phyloP scores from a whole-genome alignment of 2,888 invertebrate species.

The Limnephilus lunatus region DNA sequence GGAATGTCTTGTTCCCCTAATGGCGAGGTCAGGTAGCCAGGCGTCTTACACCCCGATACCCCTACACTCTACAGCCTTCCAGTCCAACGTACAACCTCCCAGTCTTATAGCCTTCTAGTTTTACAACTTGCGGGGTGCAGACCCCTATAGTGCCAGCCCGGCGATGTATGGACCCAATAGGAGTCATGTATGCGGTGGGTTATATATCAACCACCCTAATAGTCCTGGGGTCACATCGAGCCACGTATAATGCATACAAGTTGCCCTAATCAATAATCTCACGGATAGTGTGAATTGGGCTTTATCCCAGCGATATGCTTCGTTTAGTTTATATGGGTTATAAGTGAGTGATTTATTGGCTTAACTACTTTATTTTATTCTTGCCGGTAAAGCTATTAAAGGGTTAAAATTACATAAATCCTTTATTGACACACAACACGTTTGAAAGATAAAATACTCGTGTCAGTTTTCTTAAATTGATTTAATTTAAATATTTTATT shows the following conservation, averaged over 20 bases:
- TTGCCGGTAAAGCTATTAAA: neutral
- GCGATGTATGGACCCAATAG: neutral
- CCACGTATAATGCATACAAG: conserved; percentile 17
- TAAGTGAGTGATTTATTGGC: neutral
- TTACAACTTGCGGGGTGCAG: neutral
- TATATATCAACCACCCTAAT: neutral
- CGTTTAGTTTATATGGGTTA: neutral
- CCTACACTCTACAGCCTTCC: neutral
- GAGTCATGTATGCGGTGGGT: neutral
- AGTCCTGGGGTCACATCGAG: conserved; percentile 5
- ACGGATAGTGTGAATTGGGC: neutral
- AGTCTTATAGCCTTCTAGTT: neutral
- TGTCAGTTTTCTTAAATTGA: too few species aligned
- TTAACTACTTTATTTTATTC: neutral
- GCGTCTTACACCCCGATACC: neutral
- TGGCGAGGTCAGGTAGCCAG: conserved; percentile 14
- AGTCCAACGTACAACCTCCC: neutral
- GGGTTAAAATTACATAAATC: neutral
- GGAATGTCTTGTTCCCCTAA: conserved; percentile 10
- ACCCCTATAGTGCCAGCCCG: neutral
- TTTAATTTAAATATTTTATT: too few species aligned
- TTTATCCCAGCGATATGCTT: neutral
- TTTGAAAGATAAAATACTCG: too few species aligned
- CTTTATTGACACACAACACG: too few species aligned
- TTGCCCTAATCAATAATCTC: neutral